Evolutionary conservation across 2,797 vertebrate genomes (phyloP).

Genomic region (Argya squamiceps): DNA sequence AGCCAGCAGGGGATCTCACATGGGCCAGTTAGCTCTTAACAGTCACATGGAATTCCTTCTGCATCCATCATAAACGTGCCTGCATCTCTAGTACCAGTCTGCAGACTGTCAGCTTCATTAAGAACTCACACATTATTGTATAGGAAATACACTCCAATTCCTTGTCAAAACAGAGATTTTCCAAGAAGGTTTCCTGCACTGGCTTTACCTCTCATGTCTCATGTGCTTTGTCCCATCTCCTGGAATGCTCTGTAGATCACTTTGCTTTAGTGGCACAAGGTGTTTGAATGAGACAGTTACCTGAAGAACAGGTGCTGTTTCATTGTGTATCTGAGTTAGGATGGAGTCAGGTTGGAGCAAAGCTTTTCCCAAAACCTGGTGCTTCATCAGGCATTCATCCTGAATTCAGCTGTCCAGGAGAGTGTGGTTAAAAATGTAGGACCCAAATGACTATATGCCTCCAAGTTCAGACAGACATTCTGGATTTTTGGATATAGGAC

Average conservation of each 20-base stretch:
- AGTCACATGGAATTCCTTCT: not conserved
- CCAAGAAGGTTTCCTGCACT: not conserved
- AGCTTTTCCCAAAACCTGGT: not conserved
- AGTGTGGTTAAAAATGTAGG: not conserved
- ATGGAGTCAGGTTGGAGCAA: not conserved
- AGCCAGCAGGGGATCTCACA: not conserved
- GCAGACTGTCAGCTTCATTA: not conserved
- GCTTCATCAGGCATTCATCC: not conserved
- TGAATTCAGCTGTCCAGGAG: not conserved
- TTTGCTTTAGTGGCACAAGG: fast-evolving
- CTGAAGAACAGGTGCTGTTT: not conserved
- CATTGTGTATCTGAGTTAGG: not conserved
- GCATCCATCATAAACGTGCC: not conserved
- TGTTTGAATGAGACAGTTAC: not conserved
- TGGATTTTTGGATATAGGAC: not conserved
- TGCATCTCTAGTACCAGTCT: not conserved
- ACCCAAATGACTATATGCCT: not conserved
- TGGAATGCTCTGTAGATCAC: not conserved
- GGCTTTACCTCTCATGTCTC: not conserved
- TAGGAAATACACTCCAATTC: not conserved
- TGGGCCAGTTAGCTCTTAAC: not conserved
- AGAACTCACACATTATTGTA: not conserved
- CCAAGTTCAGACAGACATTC: not conserved
- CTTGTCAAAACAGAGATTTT: not conserved
- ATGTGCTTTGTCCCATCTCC: not conserved